Evolutionary conservation across 2,797 vertebrate genomes (phyloP).

Genomic region (Enteromius afrohamiltoni): DNA sequence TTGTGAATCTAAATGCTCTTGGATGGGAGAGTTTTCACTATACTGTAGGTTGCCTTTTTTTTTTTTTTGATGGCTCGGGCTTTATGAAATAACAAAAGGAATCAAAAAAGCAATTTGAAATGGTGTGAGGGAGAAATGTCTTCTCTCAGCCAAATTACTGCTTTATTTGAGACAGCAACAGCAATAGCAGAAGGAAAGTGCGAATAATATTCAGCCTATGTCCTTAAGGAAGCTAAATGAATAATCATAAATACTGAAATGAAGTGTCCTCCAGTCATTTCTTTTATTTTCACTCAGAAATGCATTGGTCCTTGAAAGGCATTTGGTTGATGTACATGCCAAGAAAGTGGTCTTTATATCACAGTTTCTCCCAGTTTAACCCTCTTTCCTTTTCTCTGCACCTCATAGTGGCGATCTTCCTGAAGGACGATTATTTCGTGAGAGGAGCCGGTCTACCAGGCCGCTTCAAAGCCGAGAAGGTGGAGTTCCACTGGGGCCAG

Average conservation of each 20-base stretch:
- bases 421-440: constrained; percentile 96
- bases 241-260: constrained; percentile 48
- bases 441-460: constrained; percentile 90
- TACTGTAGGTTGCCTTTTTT: constrained; percentile 52
- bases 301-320: not conserved
- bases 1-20: constrained; percentile 60
- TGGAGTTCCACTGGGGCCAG: constrained; percentile 98
- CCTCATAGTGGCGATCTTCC: constrained; percentile 88
- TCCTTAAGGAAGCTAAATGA: constrained; percentile 53
- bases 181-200: constrained; percentile 45
- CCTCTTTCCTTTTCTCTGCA: constrained; percentile 55
- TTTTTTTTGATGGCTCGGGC: constrained; percentile 29
- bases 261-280: constrained; percentile 45
- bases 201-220: constrained; percentile 53
- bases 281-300: constrained; percentile 15
- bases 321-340: constrained; percentile 18
- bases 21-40: not conserved
- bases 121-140: constrained; percentile 56
- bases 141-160: constrained; percentile 63
- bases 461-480: constrained; percentile 95
- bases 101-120: constrained; percentile 58
- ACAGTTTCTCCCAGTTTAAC: constrained; percentile 8
- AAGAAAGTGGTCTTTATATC: constrained; percentile 7
- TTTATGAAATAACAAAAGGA: constrained; percentile 64
- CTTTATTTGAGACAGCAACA: constrained; percentile 61